Conservation (phyloP, 2,888 invertebrate genomes). For the Colletes collaris region DNA sequence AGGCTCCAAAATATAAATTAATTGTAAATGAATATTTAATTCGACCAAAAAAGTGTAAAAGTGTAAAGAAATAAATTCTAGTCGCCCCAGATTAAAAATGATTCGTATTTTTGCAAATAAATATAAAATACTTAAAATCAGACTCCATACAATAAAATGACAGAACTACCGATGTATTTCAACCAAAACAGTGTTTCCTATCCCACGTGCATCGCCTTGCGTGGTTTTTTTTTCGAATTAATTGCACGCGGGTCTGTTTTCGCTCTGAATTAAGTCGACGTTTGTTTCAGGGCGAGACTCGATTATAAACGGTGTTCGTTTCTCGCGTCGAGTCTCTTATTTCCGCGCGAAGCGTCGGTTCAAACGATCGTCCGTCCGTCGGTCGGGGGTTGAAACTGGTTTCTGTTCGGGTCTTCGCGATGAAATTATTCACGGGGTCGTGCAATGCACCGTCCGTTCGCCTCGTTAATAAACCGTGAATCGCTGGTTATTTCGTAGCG, state of each 20-base stretch:
- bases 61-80: too few relatives aligned
- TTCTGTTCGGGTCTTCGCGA: slow-evolving; percentile 8
- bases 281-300: background rate
- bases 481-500: slow-evolving; percentile 38
- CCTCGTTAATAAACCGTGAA: slow-evolving; percentile 48
- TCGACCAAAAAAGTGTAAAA: too few relatives aligned
- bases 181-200: background rate
- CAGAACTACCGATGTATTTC: too few relatives aligned
- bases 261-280: slow-evolving; percentile 7
- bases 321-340: background rate
- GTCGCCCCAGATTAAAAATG: too few relatives aligned
- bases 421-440: slow-evolving; percentile 31
- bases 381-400: background rate
- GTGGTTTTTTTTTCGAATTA: slow-evolving; percentile 6
- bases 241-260: background rate
- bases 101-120: too few relatives aligned
- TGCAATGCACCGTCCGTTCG: slow-evolving; percentile 37
- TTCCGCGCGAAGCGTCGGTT: background rate
- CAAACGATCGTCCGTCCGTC: background rate
- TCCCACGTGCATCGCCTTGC: background rate
- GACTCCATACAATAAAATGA: too few relatives aligned
- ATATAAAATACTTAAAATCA: too few relatives aligned
- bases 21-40: too few relatives aligned
- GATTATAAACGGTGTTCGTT: slow-evolving; percentile 7
- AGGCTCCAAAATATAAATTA: too few relatives aligned